phyloP scores from a whole-genome alignment of 35 echinoderm and acorn worm species.

The Strongylocentrotus purpuratus region DNA sequence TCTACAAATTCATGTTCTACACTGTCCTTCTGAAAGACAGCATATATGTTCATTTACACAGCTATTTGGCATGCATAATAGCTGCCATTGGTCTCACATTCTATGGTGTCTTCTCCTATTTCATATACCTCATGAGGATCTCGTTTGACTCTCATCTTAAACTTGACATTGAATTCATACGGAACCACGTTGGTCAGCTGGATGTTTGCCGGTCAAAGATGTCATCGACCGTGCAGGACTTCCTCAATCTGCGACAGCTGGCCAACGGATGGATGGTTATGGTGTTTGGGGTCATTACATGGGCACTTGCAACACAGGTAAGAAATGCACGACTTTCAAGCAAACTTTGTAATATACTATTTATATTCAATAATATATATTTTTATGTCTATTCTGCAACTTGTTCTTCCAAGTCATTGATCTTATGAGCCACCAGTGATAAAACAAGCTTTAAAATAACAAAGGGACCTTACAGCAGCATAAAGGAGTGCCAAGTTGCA shows the following conservation, averaged over 20 bases:
- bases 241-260: conserved; percentile 55
- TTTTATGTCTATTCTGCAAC: too few species aligned
- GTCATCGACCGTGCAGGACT: conserved; percentile 54
- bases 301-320: conserved; percentile 72
- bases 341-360: too few species aligned
- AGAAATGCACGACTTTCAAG: not conserved
- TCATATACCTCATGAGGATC: conserved; percentile 65
- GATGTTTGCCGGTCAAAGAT: conserved; percentile 62
- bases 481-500: too few species aligned
- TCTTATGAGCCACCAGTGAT: too few species aligned
- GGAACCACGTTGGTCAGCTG: conserved; percentile 46
- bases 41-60: conserved; percentile 33
- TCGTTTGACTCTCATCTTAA: conserved; percentile 66
- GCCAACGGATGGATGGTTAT: conserved; percentile 59
- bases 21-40: not conserved
- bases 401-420: too few species aligned
- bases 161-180: conserved; percentile 58
- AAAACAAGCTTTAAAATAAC: too few species aligned
- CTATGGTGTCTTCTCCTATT: conserved; percentile 60
- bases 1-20: conserved; percentile 65
- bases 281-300: conserved; percentile 60
- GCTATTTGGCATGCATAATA: conserved; percentile 49
- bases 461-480: too few species aligned
- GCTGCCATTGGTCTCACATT: conserved; percentile 32
- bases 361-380: too few species aligned